phyloP scores from a whole-genome alignment of 2,888 invertebrate species.

The Leuctra nigra region DNA sequence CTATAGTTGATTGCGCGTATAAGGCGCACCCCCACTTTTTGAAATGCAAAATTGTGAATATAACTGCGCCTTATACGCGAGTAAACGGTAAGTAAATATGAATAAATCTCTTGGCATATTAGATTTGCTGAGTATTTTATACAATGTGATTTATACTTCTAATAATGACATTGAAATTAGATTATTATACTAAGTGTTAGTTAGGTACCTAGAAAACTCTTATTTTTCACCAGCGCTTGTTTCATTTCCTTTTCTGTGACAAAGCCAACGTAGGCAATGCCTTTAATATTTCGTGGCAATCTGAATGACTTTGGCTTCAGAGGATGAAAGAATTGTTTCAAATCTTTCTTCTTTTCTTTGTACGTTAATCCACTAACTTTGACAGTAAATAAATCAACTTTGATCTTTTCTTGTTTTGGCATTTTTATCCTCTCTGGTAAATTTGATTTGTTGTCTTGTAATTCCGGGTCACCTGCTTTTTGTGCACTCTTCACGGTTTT shows the following conservation, averaged over 20 bases:
- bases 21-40: no score
- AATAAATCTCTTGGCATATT: no score
- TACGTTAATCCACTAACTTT: constrained; percentile 73
- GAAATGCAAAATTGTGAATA: no score
- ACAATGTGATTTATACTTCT: no score
- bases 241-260: constrained; percentile 66
- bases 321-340: constrained; percentile 80
- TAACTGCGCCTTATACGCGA: no score
- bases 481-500: constrained; percentile 32
- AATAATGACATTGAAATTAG: no score
- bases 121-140: no score
- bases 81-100: no score
- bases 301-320: constrained; percentile 71
- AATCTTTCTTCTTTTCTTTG: constrained; percentile 72
- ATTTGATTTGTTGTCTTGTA: constrained; percentile 36
- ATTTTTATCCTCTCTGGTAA: constrained; percentile 42
- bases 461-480: constrained; percentile 36
- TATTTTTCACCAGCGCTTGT: constrained; percentile 74
- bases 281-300: constrained; percentile 66
- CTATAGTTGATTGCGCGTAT: no score
- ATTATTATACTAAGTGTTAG: no score
- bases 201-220: constrained; percentile 75
- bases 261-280: constrained; percentile 89
- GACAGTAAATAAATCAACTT: constrained; percentile 49
- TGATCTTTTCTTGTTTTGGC: constrained; percentile 35